Evolutionary conservation across 2,797 vertebrate genomes (phyloP).

Genomic region (Argyrosomus regius): DNA sequence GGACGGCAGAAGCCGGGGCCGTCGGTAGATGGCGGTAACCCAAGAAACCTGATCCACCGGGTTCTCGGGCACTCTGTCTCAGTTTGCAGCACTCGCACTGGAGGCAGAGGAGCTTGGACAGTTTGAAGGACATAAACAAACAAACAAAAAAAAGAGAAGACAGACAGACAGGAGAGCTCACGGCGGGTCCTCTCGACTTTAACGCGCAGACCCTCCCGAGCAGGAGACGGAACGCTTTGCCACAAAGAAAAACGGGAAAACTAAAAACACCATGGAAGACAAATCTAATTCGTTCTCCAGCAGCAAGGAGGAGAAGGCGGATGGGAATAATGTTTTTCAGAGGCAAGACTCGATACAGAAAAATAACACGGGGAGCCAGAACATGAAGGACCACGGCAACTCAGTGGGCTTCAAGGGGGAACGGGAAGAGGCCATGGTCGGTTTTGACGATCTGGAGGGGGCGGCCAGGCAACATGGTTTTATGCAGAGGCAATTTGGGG

Average conservation of each 20-base stretch:
- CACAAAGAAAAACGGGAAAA: conserved; percentile 53
- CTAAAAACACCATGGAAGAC: conserved; percentile 89
- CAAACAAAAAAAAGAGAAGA: background rate
- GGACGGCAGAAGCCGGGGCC: conserved; percentile 71
- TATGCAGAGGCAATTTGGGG: conserved; percentile 97
- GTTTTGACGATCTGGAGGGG: conserved; percentile 92
- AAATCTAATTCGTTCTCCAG: conserved; percentile 92
- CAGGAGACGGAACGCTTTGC: conserved; percentile 78
- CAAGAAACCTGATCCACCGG: conserved; percentile 87
- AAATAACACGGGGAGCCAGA: conserved; percentile 88
- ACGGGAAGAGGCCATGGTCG: conserved; percentile 91
- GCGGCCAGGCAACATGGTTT: conserved; percentile 91
- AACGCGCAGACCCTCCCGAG: conserved; percentile 81
- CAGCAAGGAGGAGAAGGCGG: conserved; percentile 92
- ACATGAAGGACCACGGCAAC: conserved; percentile 94
- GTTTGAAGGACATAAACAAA: conserved; percentile 88
- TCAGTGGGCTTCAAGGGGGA: conserved; percentile 95
- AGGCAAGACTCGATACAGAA: conserved; percentile 91
- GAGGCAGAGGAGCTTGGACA: conserved; percentile 85
- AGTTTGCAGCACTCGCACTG: conserved; percentile 86
- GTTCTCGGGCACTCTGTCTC: conserved; percentile 80
- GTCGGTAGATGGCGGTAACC: conserved; percentile 89
- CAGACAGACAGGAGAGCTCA: conserved; percentile 72
- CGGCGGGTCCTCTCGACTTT: conserved; percentile 84
- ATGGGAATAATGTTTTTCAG: conserved; percentile 92